Base-by-base conservation (phyloP, 2,797 vertebrate genomes). In the Poeciliopsis infans region DNA sequence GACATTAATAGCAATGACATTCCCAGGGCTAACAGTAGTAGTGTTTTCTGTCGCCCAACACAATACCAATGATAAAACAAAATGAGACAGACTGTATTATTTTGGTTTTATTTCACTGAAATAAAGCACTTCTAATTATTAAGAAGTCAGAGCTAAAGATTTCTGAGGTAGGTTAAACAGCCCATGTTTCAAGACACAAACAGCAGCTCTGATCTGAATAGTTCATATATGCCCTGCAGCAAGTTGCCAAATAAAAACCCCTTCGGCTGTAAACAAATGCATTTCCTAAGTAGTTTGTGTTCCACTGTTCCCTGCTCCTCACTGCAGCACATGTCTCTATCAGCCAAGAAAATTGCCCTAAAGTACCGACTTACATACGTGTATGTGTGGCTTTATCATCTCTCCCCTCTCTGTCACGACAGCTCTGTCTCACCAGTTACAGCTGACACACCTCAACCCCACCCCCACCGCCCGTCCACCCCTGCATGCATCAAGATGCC, bases 401-500 rank as follows among this genome's bases (percentile, higher is more conserved):
- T 13, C 68, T 13, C 25, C 39, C 25, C 45, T 68, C 36, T 78
- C 28, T 68, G 84, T 89, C 75, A 49, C 83, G 84, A 91, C 78
- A 89, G 59, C 31, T 77, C 71, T 45, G 70, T 77, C 72, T 83
- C 66, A 57, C 77, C 72, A 76, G 10, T 46, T 36, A 75, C n/a
- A 33, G 59, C 3, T 3, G 23, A 79, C 76, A 75, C 83, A 76
- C 49, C 82, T 55, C 85, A 49, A 7, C 49, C 18, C 20, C 69
- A 51, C 36, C 18, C 49, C 49, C 49, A 6, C 36, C 20, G n/a
- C 51, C 46, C 15, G 0, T 80, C 78, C 85, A 83, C 80, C 71
- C 55, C 76, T 79, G 80, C 84, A 93, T 92, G 78, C 83, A 88
- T 94, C 90, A 92, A 91, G 75, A 82, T 92, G 92, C 79, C 92